phyloP scores from a whole-genome alignment of 2,888 invertebrate species.

The Volucella bombylans region DNA sequence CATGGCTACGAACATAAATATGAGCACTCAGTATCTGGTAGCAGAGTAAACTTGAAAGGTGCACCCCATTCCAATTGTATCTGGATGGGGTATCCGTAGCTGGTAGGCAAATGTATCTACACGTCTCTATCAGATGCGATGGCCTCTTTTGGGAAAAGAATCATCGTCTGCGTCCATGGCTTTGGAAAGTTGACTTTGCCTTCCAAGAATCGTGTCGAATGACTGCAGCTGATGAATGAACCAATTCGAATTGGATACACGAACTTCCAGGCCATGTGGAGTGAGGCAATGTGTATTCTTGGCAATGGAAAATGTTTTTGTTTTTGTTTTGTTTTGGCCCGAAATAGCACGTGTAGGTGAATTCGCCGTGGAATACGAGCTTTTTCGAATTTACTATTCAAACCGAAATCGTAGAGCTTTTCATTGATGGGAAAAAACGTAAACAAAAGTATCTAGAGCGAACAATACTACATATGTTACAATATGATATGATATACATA shows the following conservation, averaged over 20 bases:
- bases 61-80: slow-evolving; percentile 15
- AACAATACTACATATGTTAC: too few species aligned
- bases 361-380: slow-evolving; percentile 61
- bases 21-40: background rate
- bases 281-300: slow-evolving; percentile 14
- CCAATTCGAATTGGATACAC: background rate
- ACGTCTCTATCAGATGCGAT: slow-evolving; percentile 16
- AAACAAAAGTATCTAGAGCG: slow-evolving; percentile 40
- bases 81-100: too few species aligned
- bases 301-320: slow-evolving; percentile 48
- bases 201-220: slow-evolving; percentile 25
- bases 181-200: slow-evolving; percentile 39
- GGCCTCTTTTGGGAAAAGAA: slow-evolving; percentile 12
- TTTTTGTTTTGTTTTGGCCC: slow-evolving; percentile 22
- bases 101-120: slow-evolving; percentile 43
- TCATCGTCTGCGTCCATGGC: background rate
- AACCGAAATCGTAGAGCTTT: slow-evolving; percentile 34
- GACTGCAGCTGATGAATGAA: slow-evolving; percentile 1
- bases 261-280: background rate
- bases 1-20: too few species aligned
- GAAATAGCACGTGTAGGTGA: slow-evolving; percentile 40
- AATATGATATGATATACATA: background rate
- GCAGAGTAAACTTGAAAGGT: slow-evolving; percentile 31
- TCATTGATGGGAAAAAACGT: slow-evolving; percentile 57
- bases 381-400: slow-evolving; percentile 38